Evolutionary conservation across 2,797 vertebrate species (phyloP).

Genomic region (Acestrorhynchus altus): DNA sequence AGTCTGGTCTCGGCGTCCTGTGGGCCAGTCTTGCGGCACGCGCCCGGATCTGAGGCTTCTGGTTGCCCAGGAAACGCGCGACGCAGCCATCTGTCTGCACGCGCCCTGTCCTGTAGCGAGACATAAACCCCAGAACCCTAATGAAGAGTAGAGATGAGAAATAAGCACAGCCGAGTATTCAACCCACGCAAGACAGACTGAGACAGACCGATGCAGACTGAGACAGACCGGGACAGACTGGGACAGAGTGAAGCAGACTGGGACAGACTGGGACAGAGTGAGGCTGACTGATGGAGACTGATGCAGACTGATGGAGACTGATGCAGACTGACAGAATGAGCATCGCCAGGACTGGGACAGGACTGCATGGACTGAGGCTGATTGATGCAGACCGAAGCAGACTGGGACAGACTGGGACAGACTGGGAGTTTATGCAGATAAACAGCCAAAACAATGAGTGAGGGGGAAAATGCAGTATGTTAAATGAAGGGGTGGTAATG

Average conservation of each 20-base stretch:
- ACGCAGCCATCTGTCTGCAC: constrained; percentile 80
- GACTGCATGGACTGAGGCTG: no score
- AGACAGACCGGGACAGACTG: no score
- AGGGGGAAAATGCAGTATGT: background rate
- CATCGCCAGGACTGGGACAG: no score
- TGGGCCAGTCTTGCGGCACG: constrained; percentile 76
- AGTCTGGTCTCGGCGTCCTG: constrained; percentile 75
- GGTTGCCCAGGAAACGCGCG: constrained; percentile 77
- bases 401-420: background rate
- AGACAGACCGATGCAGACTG: background rate
- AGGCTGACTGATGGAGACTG: no score
- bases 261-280: no score
- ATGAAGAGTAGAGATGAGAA: constrained; percentile 13
- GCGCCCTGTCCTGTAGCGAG: constrained; percentile 68
- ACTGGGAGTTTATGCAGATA: background rate
- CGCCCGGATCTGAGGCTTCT: constrained; percentile 29
- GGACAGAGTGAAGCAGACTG: background rate
- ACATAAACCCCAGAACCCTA: constrained; percentile 61
- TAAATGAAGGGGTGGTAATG: background rate
- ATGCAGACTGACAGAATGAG: no score
- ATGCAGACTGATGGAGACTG: background rate
- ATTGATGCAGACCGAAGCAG: background rate
- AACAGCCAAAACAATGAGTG: background rate
- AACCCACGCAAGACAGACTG: no score
- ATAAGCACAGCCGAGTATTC: no score